Base-by-base conservation (phyloP, 2,797 vertebrate species). In the Rhabdophis nuchalis region DNA sequence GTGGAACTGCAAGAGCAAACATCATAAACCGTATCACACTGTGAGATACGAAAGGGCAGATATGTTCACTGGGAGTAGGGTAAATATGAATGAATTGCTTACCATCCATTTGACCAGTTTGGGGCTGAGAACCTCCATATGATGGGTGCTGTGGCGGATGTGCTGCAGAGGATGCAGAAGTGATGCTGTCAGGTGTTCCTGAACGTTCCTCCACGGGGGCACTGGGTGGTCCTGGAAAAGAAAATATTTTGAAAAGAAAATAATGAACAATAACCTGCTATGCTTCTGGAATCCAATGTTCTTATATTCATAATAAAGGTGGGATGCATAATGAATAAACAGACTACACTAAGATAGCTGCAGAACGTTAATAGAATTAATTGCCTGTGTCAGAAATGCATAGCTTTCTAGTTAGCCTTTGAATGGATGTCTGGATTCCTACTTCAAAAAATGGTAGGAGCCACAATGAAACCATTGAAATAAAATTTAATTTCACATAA, bases 151-250 rank as follows among this genome's bases (percentile, higher is more conserved):
- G 99, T 20, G 98, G 97, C 91, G 98, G 99, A 90, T 98, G 99
- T 32, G 98, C 98, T 61, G 98, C 98, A 92, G 99, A 99, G 1
- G 99, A 99, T 20, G 99, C 98, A 32, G 99, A 99, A 95, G 99
- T 98, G 0, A 99, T 99, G 97, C 99, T 99, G 97, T 99, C 99
- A 0, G 99, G 99, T 0, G 99, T 99, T 93, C 98, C 98, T 0
- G 99, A 99, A 89, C 99, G 98, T 95, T 99, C 99, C 96, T 99
- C 99, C 93, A 97, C 95, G 56, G 98, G 98, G 91, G 98, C 98
- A 90, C 98, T 98, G 92, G 98, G 98, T 93, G 98, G 98, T 88
- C 97, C 99, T 99, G 72, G 3, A 82, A 9, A 0, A 93, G 61
- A 52, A 56, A 77, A 41, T 11, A 46, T 77, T 41, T 41, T 41